Evolutionary conservation across 1,140 invertebrate species (phyloP).

Genomic region (Cephus cinctus): DNA sequence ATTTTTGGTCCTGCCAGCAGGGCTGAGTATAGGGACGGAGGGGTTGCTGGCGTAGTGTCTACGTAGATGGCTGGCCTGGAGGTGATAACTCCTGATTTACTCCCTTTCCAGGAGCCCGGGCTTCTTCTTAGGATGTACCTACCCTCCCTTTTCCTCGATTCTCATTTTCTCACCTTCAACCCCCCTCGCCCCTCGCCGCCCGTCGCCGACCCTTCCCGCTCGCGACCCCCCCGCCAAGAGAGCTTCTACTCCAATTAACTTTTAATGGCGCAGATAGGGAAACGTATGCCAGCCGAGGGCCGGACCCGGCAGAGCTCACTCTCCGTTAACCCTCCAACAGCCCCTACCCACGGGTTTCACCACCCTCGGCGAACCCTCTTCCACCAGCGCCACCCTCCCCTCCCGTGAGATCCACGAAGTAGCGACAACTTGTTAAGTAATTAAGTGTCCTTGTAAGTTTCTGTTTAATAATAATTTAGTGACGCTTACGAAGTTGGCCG

Average conservation of each 20-base stretch:
- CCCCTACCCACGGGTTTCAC: conserved; percentile 2
- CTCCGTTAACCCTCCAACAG: conserved; percentile 1
- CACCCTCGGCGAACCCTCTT: conserved; percentile 2
- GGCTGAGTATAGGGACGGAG: conserved; percentile 6
- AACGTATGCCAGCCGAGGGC: conserved; percentile 34
- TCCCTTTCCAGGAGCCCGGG: conserved; percentile 23
- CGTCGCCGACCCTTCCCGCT: conserved; percentile 4
- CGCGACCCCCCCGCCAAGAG: conserved; percentile 24
- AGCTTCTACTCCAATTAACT: conserved; percentile 50
- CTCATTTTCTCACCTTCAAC: conserved; percentile 42
- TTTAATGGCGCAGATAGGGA: conserved; percentile 48
- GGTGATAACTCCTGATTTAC: conserved; percentile 49
- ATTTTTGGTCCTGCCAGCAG: conserved; percentile 29
- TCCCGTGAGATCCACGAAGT: conserved; percentile 18
- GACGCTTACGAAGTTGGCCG: conserved; percentile 31
- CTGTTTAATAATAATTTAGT: conserved; percentile 51
- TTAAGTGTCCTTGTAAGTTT: conserved; percentile 47
- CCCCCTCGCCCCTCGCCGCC: conserved; percentile 6
- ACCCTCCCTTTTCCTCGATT: conserved; percentile 27
- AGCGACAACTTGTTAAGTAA: conserved; percentile 49
- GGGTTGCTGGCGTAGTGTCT: conserved; percentile 25
- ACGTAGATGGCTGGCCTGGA: conserved; percentile 34
- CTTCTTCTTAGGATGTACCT: not conserved
- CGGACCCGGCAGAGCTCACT: conserved; percentile 11
- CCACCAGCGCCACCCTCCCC: conserved; percentile 5